Percentiles rank a stretch among this genome's conserved stretches.
phyloP scores from a whole-genome alignment of 2,113 vertebrate species.

The Orthonyx spaldingii region DNA sequence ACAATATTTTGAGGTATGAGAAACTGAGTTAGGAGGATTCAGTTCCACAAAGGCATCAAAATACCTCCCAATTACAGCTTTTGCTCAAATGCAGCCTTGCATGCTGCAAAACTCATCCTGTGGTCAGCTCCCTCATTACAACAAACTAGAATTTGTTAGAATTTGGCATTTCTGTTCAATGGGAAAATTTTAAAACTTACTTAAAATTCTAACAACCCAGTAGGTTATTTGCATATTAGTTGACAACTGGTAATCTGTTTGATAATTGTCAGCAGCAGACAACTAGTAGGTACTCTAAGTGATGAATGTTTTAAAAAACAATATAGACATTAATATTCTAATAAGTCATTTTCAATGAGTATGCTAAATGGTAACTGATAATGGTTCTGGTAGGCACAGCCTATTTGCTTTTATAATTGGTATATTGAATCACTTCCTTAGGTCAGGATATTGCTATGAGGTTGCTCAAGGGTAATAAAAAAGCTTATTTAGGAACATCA shows the following conservation, averaged over 20 bases:
- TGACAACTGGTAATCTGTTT: background rate
- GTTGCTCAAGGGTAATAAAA: background rate
- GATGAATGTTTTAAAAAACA: background rate
- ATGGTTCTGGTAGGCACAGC: background rate
- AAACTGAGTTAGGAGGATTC: background rate
- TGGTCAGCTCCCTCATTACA: background rate
- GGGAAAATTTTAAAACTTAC: background rate
- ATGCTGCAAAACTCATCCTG: background rate
- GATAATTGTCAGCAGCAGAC: background rate
- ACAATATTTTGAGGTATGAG: accelerated
- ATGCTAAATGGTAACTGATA: background rate
- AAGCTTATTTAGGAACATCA: background rate
- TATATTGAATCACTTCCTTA: background rate
- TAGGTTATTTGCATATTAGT: background rate
- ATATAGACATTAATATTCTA: background rate
- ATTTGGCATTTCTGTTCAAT: background rate
- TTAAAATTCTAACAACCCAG: background rate
- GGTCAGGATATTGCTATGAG: no score
- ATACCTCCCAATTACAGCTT: background rate
- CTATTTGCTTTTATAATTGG: background rate
- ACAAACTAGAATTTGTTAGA: background rate
- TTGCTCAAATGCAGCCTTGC: background rate
- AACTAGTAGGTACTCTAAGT: background rate
- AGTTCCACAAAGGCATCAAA: background rate
- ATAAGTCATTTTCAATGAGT: background rate